Evolutionary conservation across 2,888 invertebrate species (phyloP).

Genomic region (Celastrina argiolus): DNA sequence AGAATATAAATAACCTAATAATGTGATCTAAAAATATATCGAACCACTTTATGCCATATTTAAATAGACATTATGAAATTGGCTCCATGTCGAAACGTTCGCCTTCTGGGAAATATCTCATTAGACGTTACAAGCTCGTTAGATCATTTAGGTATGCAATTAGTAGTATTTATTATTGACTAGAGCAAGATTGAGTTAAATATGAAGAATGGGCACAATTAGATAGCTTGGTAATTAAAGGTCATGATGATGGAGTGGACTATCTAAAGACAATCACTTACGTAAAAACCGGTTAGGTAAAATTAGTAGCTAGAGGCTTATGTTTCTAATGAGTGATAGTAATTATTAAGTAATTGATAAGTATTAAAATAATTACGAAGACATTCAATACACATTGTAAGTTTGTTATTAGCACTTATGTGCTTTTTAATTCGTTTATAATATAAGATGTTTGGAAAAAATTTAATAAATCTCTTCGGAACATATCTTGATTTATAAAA

Average conservation of each 20-base stretch:
- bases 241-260: conserved; percentile 3
- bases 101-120: conserved; percentile 20
- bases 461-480: neutral
- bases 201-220: conserved; percentile 3
- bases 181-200: neutral
- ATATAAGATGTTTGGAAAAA: neutral
- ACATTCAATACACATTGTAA: neutral
- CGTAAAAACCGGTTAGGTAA: neutral
- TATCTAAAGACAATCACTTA: neutral
- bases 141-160: neutral
- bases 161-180: neutral
- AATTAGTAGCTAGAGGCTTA: neutral
- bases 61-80: conserved; percentile 12
- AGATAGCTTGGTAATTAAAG: conserved; percentile 23
- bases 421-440: neutral
- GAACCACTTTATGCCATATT: conserved; percentile 8
- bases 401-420: neutral
- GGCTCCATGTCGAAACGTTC: neutral
- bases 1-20: conserved; percentile 4
- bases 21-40: conserved; percentile 6
- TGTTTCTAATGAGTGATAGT: neutral
- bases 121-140: neutral
- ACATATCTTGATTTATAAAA: neutral
- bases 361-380: neutral
- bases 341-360: neutral